Evolutionary conservation across 2,797 vertebrate genomes (phyloP).

Genomic region (Gymnothorax javanicus): DNA sequence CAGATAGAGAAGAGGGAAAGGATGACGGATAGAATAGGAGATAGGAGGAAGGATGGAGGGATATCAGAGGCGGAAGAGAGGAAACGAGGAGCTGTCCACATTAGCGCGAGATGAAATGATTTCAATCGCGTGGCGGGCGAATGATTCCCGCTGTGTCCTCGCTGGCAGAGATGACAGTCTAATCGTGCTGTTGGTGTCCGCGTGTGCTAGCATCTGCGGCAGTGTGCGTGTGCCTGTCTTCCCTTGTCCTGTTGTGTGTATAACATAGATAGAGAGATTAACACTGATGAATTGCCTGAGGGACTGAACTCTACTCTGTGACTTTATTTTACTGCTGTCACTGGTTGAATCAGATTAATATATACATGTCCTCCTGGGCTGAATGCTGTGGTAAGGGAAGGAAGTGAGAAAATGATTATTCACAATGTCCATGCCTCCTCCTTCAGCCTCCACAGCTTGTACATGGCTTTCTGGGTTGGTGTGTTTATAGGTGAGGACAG

Average conservation of each 20-base stretch:
- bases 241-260: not conserved
- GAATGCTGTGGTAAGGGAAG: not conserved
- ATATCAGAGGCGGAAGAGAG: conserved; percentile 8
- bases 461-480: conserved; percentile 31
- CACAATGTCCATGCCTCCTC: conserved; percentile 23
- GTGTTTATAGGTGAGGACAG: conserved; percentile 44
- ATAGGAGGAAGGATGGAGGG: not conserved
- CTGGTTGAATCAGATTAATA: conserved; percentile 32
- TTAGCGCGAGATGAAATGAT: not conserved
- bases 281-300: not conserved
- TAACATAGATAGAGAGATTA: not conserved
- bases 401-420: conserved; percentile 18
- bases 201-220: not conserved
- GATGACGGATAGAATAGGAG: conserved; percentile 26
- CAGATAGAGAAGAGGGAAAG: conserved; percentile 1
- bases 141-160: not conserved
- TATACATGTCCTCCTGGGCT: not conserved
- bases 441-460: conserved; percentile 7
- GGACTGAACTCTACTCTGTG: not conserved
- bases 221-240: not conserved
- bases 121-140: not conserved
- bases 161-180: not conserved
- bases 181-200: not conserved
- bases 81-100: not conserved
- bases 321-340: not conserved